Evolutionary conservation across 2,797 vertebrate species (phyloP).

Genomic region (Esox lucius): DNA sequence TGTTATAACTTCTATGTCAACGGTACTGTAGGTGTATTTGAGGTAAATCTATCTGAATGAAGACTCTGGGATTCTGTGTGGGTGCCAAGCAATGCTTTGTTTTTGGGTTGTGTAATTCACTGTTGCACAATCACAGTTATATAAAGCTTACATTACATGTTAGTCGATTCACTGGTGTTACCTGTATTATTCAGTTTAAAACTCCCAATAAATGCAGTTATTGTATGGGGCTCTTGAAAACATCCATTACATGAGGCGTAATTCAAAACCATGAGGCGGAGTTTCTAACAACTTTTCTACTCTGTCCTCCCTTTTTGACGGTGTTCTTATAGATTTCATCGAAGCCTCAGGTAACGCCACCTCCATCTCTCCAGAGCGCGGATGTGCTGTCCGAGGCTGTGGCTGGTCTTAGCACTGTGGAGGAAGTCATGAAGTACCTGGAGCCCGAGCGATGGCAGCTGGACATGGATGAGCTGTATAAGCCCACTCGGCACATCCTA

Average conservation of each 20-base stretch:
- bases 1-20: not conserved
- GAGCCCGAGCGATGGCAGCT: constrained; percentile 95
- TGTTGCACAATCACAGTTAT: not conserved
- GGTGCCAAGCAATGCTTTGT: not conserved
- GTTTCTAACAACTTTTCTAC: not conserved
- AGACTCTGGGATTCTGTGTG: not conserved
- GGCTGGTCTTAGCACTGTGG: constrained; percentile 84
- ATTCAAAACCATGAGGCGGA: not conserved
- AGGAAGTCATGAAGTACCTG: constrained; percentile 94
- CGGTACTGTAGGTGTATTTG: not conserved
- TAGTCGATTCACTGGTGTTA: not conserved
- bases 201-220: not conserved
- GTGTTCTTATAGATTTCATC: constrained; percentile 76
- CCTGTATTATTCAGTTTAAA: not conserved
- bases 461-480: constrained; percentile 95
- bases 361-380: constrained; percentile 75
- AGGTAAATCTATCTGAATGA: not conserved
- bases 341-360: constrained; percentile 71
- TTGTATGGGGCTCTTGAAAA: not conserved
- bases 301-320: constrained; percentile 16
- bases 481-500: constrained; percentile 90
- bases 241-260: not conserved
- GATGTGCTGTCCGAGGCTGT: constrained; percentile 86
- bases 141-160: not conserved
- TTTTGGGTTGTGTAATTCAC: not conserved